phyloP scores from a whole-genome alignment of 2,113 vertebrate species.

The Tor tambroides region DNA sequence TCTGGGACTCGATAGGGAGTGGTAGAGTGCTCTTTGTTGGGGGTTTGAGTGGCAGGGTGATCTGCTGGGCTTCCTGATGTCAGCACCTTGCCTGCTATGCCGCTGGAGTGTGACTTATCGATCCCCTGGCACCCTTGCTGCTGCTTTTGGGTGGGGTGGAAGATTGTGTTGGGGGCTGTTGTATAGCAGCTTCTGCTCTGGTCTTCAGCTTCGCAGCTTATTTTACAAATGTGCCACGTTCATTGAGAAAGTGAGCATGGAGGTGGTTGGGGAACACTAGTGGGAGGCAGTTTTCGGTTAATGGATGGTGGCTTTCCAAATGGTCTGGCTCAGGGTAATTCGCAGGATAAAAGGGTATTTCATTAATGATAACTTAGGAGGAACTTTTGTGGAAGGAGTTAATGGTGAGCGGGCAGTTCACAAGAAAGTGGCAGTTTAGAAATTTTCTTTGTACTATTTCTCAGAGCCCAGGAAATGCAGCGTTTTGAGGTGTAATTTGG shows the following conservation, averaged over 20 bases:
- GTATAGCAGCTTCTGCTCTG: slow-evolving; percentile 13
- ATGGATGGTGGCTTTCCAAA: slow-evolving; percentile 7
- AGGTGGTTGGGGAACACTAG: not conserved
- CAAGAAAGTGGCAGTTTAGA: not conserved
- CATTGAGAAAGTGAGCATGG: not conserved
- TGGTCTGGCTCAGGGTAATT: not conserved
- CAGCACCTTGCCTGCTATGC: slow-evolving; percentile 47
- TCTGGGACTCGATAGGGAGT: slow-evolving; percentile 46
- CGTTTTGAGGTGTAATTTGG: slow-evolving; percentile 31
- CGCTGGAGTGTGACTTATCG: slow-evolving; percentile 54
- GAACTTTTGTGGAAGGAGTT: not conserved
- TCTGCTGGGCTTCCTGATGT: slow-evolving; percentile 54
- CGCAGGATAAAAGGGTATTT: not conserved
- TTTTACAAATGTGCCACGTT: slow-evolving; percentile 5
- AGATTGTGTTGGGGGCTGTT: not conserved
- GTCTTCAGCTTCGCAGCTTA: slow-evolving; percentile 17
- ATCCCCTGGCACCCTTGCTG: slow-evolving; percentile 54
- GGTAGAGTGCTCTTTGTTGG: slow-evolving; percentile 53
- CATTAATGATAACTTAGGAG: not conserved
- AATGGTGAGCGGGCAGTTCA: not conserved
- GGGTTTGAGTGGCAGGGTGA: slow-evolving; percentile 41
- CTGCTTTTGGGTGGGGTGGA: slow-evolving; percentile 33
- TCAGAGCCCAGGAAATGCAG: slow-evolving; percentile 1
- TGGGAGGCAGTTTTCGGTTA: not conserved
- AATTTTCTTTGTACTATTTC: slow-evolving; percentile 16